Conservation (phyloP, 2,888 invertebrate genomes). For the Pristionchus mayeri region DNA sequence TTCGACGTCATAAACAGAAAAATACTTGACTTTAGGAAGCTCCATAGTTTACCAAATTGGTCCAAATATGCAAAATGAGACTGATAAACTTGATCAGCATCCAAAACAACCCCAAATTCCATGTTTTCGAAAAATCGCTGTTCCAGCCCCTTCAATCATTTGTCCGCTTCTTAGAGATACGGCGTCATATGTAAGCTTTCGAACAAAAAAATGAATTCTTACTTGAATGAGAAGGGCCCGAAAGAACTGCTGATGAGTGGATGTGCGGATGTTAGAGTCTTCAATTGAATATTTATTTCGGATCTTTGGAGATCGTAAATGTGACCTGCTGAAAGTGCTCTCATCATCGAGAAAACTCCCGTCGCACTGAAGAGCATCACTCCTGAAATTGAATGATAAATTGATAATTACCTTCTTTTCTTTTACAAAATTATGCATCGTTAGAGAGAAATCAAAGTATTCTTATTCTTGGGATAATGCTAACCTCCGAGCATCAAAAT, state of each 20-base stretch:
- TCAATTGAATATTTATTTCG: background rate
- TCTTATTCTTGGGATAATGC: no score
- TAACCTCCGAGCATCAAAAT: constrained; percentile 26
- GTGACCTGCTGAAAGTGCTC: background rate
- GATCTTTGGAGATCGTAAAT: background rate
- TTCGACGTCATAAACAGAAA: no score
- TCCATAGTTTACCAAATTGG: no score
- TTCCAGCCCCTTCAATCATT: no score
- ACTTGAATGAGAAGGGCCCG: constrained; percentile 34
- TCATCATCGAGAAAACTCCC: constrained; percentile 5
- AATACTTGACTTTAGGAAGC: no score
- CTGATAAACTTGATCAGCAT: no score
- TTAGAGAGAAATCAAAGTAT: background rate
- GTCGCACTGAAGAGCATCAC: constrained; percentile 23
- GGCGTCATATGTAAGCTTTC: no score
- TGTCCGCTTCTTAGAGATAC: no score
- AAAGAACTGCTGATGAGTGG: constrained; percentile 35
- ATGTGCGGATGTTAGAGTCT: constrained; percentile 19
- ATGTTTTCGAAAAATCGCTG: background rate
- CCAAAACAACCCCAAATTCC: background rate
- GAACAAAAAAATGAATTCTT: background rate
- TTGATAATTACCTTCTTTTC: background rate
- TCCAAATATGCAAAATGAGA: no score
- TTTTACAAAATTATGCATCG: background rate
- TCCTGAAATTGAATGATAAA: constrained; percentile 28